Conservation (phyloP, 1,140 invertebrate species). For the Drosophila novamexicana region DNA sequence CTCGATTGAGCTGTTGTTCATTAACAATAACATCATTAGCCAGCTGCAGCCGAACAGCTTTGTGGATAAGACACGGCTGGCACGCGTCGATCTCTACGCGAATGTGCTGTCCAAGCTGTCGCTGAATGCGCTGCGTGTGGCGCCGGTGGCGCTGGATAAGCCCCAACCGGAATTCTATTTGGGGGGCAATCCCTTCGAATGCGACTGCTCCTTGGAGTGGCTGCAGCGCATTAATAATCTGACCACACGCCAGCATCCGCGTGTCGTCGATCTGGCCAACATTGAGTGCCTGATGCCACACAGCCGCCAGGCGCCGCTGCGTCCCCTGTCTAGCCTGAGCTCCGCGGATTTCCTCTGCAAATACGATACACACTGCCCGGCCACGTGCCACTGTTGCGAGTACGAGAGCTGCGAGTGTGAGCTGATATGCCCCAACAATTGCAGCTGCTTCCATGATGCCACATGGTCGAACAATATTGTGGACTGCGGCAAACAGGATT, state of each 20-base stretch:
- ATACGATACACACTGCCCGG: slow-evolving; percentile 92
- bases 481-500: slow-evolving; percentile 90
- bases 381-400: slow-evolving; percentile 93
- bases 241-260: slow-evolving; percentile 90
- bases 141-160: slow-evolving; percentile 86
- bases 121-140: slow-evolving; percentile 90
- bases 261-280: slow-evolving; percentile 92
- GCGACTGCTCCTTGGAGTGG: slow-evolving; percentile 95
- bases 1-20: slow-evolving; percentile 91
- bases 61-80: slow-evolving; percentile 90
- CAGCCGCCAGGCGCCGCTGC: slow-evolving; percentile 89
- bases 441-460: slow-evolving; percentile 94
- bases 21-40: slow-evolving; percentile 93
- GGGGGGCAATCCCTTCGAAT: slow-evolving; percentile 94
- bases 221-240: slow-evolving; percentile 91
- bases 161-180: slow-evolving; percentile 93
- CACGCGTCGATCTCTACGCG: slow-evolving; percentile 92
- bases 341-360: slow-evolving; percentile 92
- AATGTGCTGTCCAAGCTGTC: slow-evolving; percentile 92
- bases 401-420: slow-evolving; percentile 94
- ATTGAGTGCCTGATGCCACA: slow-evolving; percentile 93
- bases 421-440: slow-evolving; percentile 93
- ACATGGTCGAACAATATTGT: slow-evolving; percentile 94
- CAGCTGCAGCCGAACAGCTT: slow-evolving; percentile 92
- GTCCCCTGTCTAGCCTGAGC: slow-evolving; percentile 89